Evolutionary conservation across 2,113 vertebrate genomes (phyloP).

Genomic region (Chloropsis cyanopogon): DNA sequence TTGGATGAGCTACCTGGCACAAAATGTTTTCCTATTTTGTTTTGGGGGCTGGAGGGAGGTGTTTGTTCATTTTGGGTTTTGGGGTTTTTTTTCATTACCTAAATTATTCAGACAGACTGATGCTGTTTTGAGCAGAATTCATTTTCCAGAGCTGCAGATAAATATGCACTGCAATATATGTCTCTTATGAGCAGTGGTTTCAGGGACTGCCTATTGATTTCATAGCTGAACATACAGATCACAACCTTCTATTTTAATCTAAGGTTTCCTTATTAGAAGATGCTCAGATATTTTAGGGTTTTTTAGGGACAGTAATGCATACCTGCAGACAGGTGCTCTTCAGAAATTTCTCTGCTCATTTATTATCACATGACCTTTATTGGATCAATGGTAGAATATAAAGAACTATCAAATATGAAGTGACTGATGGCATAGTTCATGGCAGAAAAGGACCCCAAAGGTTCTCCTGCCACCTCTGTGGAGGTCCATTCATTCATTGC

Average conservation of each 20-base stretch:
- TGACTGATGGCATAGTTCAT: background rate
- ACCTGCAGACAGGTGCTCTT: background rate
- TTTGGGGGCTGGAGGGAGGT: accelerated
- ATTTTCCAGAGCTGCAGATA: background rate
- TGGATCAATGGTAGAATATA: background rate
- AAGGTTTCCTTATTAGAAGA: background rate
- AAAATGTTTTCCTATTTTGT: background rate
- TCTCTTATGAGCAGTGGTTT: background rate
- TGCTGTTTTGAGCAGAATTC: background rate
- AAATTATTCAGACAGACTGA: background rate
- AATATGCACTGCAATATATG: background rate
- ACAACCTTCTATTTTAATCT: background rate
- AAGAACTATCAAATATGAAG: background rate
- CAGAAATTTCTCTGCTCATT: background rate
- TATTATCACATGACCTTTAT: background rate
- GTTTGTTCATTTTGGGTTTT: background rate
- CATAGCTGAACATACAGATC: background rate
- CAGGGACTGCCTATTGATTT: background rate
- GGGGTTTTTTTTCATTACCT: background rate
- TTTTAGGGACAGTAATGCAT: background rate
- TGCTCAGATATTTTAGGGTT: background rate
- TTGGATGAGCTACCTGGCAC: background rate
- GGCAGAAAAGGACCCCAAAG: background rate
- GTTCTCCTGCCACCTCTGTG: background rate
- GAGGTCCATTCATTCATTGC: background rate